A percentile compares a stretch with the other conserved stretches of the same genome.
Evolutionary conservation across 2,113 vertebrate genomes (phyloP).

Genomic region (Stercorarius parasiticus): DNA sequence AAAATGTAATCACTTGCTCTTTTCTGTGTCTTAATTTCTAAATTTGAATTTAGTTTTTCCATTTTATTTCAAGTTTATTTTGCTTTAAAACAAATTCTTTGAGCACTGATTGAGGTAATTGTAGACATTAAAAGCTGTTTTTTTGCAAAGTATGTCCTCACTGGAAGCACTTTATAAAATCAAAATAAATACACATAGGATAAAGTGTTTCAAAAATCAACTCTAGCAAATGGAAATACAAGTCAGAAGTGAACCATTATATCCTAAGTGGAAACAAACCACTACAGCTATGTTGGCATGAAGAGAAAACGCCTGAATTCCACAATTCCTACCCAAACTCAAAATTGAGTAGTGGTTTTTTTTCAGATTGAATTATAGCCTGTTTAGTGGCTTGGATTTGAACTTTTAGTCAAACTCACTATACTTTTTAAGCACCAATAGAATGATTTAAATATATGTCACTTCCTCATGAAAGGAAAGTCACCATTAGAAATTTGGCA

Average conservation of each 20-base stretch:
- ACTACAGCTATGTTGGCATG: neutral
- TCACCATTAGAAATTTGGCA: conserved; percentile 20
- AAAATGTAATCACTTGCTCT: neutral
- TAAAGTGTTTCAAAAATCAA: neutral
- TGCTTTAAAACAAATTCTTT: neutral
- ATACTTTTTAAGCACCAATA: neutral
- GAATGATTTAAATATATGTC: neutral
- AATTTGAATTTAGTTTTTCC: neutral
- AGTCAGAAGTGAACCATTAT: neutral
- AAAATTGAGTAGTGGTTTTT: neutral
- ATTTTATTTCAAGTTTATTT: neutral
- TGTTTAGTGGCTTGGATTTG: neutral
- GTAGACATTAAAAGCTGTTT: neutral
- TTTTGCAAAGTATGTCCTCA: neutral
- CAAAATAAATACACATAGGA: neutral
- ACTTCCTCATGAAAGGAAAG: conserved; percentile 24
- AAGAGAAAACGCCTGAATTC: neutral
- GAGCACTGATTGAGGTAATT: neutral
- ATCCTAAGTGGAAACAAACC: neutral
- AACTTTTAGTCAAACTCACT: neutral
- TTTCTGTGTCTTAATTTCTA: neutral
- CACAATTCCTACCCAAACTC: neutral
- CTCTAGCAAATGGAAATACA: neutral
- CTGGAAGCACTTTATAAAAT: neutral
- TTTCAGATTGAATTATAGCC: neutral